Evolutionary conservation across 2,797 vertebrate species (phyloP).

Genomic region (Mallotus villosus): DNA sequence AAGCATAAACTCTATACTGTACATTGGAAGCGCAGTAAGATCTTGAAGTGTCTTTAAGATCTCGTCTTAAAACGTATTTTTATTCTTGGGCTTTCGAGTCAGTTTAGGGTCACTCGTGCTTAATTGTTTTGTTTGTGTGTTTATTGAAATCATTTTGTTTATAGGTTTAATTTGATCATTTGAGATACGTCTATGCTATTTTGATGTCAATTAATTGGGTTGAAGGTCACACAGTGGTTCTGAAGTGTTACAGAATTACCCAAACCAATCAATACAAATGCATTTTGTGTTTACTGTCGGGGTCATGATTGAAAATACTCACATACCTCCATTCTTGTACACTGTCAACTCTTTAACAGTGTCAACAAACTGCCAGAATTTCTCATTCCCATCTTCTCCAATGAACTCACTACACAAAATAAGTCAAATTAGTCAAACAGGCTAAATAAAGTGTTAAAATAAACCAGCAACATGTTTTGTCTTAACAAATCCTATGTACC

Average conservation of each 20-base stretch:
- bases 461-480: not conserved
- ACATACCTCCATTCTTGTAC: slow-evolving; percentile 91
- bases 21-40: not conserved
- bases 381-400: slow-evolving; percentile 92
- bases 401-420: slow-evolving; percentile 87
- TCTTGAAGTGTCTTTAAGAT: not conserved
- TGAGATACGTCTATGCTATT: too few relatives aligned
- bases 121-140: too few relatives aligned
- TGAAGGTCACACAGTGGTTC: too few relatives aligned
- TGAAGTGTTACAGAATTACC: too few relatives aligned
- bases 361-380: slow-evolving; percentile 98
- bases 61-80: too few relatives aligned
- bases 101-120: too few relatives aligned
- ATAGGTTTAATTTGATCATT: too few relatives aligned
- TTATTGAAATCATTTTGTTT: too few relatives aligned
- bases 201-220: too few relatives aligned
- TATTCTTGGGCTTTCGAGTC: too few relatives aligned
- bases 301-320: not conserved
- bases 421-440: slow-evolving; percentile 4
- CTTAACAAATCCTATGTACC: too few relatives aligned
- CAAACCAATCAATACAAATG: too few relatives aligned
- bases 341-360: slow-evolving; percentile 92
- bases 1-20: not conserved
- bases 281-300: not conserved
- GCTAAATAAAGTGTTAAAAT: slow-evolving; percentile 1